Conservation (phyloP, 2,113 vertebrate genomes). For the Macaca fascicularis region DNA sequence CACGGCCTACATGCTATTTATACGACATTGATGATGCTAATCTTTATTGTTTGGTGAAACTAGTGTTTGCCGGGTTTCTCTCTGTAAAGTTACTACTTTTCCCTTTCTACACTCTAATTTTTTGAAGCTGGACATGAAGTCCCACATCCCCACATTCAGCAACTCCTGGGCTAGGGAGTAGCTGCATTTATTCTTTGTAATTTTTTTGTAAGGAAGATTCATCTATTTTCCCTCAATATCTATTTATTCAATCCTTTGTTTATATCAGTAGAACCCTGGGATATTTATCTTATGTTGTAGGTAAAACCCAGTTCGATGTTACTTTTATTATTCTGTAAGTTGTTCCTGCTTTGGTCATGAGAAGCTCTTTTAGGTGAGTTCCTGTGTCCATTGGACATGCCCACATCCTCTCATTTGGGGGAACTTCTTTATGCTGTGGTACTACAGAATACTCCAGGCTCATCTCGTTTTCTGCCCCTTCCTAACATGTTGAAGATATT, state of each 20-base stretch:
- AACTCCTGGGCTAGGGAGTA: not conserved
- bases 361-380: not conserved
- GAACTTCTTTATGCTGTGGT: not conserved
- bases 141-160: not conserved
- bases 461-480: not conserved
- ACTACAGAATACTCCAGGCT: not conserved
- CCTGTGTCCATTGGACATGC: not conserved
- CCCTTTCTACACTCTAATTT: not conserved
- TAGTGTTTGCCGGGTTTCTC: not conserved
- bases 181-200: not conserved
- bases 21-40: not conserved
- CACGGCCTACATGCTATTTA: not conserved
- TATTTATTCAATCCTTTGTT: not conserved
- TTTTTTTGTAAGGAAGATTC: not conserved
- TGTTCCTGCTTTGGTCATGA: not conserved
- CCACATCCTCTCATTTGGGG: not conserved
- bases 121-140: not conserved
- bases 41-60: not conserved
- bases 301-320: not conserved
- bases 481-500: not conserved
- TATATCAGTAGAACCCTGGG: not conserved
- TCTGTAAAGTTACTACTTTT: not conserved
- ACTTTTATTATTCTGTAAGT: not conserved
- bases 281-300: not conserved
- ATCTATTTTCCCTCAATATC: not conserved